Base-by-base conservation (phyloP, 2,113 vertebrate genomes). In the Piliocolobus tephrosceles region DNA sequence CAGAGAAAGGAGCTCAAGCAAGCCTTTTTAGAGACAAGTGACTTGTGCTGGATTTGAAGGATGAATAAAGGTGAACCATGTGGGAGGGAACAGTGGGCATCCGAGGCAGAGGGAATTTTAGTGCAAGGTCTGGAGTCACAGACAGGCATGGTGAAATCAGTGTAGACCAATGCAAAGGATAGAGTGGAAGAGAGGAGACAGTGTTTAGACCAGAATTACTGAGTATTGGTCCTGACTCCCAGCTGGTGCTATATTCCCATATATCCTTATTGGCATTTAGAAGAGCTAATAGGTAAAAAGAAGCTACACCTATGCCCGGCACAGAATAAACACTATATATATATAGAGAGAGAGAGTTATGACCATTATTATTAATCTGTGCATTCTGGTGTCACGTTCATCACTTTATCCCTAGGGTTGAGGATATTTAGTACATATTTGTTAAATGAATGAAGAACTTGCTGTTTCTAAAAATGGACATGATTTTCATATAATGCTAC, bases 401-500 rank as follows among this genome's bases (percentile, higher is more conserved):
- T 27, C 64, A 89, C 38, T 14, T 87, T 84, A 57, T 81, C 14
- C 66, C 52, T 40, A 76, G 2, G 10, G 57, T 70, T 80, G 43
- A 85, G 45, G 76, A 76, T 38, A 90, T 80, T 58, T 78, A 79
- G 55, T 78, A 96, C 57, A 13, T 86, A 84, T 73, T 50, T 91
- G 32, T 12, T 55, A 64, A 90, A 82, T 81, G 25, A 97, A 87
- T 61, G 79, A 88, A 95, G 61, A 87, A 81, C 25, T 50, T 83
- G 66, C n/a, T 27, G 40, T 47, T 83, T 95, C 66, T 96, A 58
- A 80, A 72, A 82, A 61, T 68, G 35, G 66, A n/a, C 27, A 52
- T 66, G 73, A n/a, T 75, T 93, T 95, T 87, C 32, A 73, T 45
- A 35, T 32, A 32, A 85, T 13, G 72, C 30, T 61, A 72, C 2